These are phyloP conservation scores for Rhynchophorus ferrugineus DNA, from an alignment of 1,140 invertebrate genomes.

Conservation along the genomic window DNA sequence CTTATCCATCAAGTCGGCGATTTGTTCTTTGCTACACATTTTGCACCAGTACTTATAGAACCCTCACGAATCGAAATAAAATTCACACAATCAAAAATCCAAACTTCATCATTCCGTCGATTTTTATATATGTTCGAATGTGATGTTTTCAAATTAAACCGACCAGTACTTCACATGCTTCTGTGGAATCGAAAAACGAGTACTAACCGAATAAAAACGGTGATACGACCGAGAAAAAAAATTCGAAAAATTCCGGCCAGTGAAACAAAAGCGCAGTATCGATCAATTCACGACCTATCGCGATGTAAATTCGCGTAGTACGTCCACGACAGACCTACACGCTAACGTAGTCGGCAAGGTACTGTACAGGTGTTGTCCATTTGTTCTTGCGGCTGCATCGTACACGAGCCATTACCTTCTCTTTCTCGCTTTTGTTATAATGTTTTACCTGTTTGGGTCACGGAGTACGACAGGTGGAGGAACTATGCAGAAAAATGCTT, in stretches of 20 bases:
- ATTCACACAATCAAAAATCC: slow-evolving; percentile 9
- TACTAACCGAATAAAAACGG: neutral
- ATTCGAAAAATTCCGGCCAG: slow-evolving; percentile 6
- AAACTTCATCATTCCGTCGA: slow-evolving; percentile 22
- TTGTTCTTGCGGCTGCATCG: slow-evolving; percentile 15
- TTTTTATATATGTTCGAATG: no score
- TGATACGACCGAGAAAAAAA: slow-evolving; percentile 1
- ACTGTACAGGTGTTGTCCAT: slow-evolving; percentile 16
- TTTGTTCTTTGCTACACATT: slow-evolving; percentile 39
- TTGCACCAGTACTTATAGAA: no score
- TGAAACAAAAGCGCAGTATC: no score
- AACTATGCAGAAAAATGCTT: slow-evolving; percentile 17
- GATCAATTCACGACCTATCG: neutral
- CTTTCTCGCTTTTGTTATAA: slow-evolving; percentile 20
- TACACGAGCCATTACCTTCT: slow-evolving; percentile 23
- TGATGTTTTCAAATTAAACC: neutral
- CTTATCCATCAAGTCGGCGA: slow-evolving; percentile 39
- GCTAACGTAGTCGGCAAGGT: slow-evolving; percentile 14
- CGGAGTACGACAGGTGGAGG: slow-evolving; percentile 19
- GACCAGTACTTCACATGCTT: neutral
- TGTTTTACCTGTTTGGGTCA: slow-evolving; percentile 16
- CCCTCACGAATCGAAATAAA: neutral
- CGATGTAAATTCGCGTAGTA: neutral
- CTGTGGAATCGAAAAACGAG: neutral
- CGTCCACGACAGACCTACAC: neutral